Conservation (phyloP, 2,888 invertebrate species). For the Syrista parreyssii region DNA sequence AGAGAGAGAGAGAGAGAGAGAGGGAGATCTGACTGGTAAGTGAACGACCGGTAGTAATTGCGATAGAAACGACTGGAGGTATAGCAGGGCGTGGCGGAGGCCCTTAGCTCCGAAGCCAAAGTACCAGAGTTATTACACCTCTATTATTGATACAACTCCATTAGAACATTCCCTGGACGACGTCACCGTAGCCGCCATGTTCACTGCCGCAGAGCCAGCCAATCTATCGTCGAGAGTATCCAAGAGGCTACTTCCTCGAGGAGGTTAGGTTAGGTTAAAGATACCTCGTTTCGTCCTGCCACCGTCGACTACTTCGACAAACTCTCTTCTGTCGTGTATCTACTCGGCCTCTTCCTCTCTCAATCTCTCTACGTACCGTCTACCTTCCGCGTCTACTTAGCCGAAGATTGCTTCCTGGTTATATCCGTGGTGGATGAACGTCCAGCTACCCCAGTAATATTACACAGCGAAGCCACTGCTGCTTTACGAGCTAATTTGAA, state of each 20-base stretch:
- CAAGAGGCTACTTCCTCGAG: background rate
- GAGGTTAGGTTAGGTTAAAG: background rate
- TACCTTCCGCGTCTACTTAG: background rate
- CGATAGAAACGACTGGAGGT: constrained; percentile 31
- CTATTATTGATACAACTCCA: constrained; percentile 46
- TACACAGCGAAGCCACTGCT: background rate
- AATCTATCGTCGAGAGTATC: background rate
- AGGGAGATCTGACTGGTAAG: background rate
- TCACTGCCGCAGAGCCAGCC: background rate
- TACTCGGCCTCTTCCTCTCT: background rate
- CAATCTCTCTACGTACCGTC: background rate
- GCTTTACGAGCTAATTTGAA: constrained; percentile 1
- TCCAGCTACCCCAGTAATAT: no score
- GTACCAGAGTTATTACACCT: constrained; percentile 41
- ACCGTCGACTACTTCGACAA: background rate
- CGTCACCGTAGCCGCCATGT: background rate
- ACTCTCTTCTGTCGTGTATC: no score
- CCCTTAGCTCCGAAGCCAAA: constrained; percentile 16
- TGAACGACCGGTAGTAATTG: constrained; percentile 26
- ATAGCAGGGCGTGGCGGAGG: constrained; percentile 41
- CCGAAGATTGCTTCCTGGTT: background rate
- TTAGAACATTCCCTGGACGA: constrained; percentile 27
- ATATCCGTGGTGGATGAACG: background rate
- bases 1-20: no score
- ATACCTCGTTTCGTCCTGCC: background rate